Percentiles rank a stretch among this genome's conserved stretches.
Evolutionary conservation across 2,888 invertebrate species (phyloP).

Genomic region (Cephus sareptanus): DNA sequence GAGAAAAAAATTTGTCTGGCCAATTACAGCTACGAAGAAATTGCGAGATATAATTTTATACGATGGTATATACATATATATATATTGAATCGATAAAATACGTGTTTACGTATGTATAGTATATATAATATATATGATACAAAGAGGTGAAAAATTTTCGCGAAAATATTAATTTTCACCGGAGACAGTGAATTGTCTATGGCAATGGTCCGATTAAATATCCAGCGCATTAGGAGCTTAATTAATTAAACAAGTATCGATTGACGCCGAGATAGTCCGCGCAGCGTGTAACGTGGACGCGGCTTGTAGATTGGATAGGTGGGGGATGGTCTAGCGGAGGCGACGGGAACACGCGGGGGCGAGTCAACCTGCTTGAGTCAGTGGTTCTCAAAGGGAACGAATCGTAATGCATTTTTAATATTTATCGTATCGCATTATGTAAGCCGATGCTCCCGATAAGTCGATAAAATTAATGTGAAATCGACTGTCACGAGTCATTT

Average conservation of each 20-base stretch:
- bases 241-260: constrained; percentile 63
- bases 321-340: constrained; percentile 22
- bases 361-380: constrained; percentile 61
- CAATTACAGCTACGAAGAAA: too few species aligned
- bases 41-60: too few species aligned
- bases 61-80: too few species aligned
- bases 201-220: constrained; percentile 16
- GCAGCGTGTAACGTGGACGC: constrained; percentile 55
- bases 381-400: constrained; percentile 49
- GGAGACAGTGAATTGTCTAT: too few species aligned
- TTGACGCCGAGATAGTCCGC: constrained; percentile 45
- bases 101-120: too few species aligned
- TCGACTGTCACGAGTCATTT: too few species aligned
- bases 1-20: too few species aligned
- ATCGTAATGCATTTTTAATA: neutral
- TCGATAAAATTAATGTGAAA: too few species aligned
- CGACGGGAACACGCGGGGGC: constrained; percentile 16
- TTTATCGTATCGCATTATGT: neutral
- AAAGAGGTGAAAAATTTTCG: too few species aligned
- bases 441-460: neutral
- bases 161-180: too few species aligned
- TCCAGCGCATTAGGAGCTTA: constrained; percentile 32
- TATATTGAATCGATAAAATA: too few species aligned
- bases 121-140: too few species aligned
- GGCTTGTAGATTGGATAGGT: constrained; percentile 21